Conservation (phyloP, 1,140 invertebrate species). For the Drosophila navojoa region DNA sequence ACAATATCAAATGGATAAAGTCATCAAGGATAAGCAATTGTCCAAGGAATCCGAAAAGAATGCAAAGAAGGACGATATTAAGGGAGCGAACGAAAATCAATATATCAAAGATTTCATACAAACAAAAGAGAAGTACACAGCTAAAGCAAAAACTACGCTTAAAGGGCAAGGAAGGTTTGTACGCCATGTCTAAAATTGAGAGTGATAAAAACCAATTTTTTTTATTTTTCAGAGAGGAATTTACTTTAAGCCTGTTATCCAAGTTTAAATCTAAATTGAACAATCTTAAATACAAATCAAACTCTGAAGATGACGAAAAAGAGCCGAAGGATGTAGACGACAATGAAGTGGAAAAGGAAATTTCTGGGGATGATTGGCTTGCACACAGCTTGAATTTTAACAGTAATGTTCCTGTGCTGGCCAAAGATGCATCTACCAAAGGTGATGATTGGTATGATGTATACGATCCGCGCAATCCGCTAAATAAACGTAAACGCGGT, state of each 20-base stretch:
- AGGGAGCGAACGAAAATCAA: constrained; percentile 78
- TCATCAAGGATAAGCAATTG: constrained; percentile 80
- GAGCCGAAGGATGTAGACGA: constrained; percentile 45
- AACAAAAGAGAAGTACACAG: constrained; percentile 91
- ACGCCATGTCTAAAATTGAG: background rate
- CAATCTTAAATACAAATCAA: constrained; percentile 86
- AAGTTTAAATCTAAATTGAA: constrained; percentile 93
- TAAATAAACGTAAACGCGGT: constrained; percentile 95
- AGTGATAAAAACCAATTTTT: background rate
- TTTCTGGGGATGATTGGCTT: constrained; percentile 88
- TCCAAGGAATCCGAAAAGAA: constrained; percentile 83
- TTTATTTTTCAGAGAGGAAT: constrained; percentile 86
- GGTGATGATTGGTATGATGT: constrained; percentile 98
- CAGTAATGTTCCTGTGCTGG: constrained; percentile 90
- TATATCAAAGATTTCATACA: constrained; percentile 89
- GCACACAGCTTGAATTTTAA: constrained; percentile 92
- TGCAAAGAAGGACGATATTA: constrained; percentile 73
- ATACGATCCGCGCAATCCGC: constrained; percentile 96
- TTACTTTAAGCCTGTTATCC: constrained; percentile 90
- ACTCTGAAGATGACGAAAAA: constrained; percentile 65
- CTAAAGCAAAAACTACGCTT: constrained; percentile 87
- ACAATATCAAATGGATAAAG: constrained; percentile 88
- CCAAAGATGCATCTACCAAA: constrained; percentile 97
- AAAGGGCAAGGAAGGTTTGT: constrained; percentile 87
- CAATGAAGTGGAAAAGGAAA: constrained; percentile 84